Conservation (phyloP, 1,140 invertebrate genomes). For the Orchesella cincta region DNA sequence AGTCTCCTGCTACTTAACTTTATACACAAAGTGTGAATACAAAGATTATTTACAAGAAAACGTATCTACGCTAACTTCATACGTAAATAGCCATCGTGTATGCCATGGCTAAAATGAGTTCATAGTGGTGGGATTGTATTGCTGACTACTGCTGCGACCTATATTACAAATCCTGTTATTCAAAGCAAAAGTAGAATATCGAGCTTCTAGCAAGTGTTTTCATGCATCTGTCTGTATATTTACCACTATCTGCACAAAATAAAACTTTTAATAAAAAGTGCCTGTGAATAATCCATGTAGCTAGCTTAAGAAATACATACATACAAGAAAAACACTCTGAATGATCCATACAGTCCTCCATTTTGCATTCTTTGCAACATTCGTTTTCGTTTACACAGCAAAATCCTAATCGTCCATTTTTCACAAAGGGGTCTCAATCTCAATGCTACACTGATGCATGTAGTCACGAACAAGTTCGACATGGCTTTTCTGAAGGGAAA, state of each 20-base stretch:
- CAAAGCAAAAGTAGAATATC: neutral
- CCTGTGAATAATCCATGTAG: neutral
- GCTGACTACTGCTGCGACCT: neutral
- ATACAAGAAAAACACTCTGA: neutral
- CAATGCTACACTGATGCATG: neutral
- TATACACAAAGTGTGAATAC: too few relatives aligned
- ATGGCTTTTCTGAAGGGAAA: neutral
- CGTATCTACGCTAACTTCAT: neutral
- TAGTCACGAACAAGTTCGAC: neutral
- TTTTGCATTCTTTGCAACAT: neutral
- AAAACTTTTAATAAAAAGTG: neutral
- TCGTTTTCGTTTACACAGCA: slow-evolving; percentile 10
- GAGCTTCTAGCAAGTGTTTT: neutral
- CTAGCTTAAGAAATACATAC: neutral
- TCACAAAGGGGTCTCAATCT: neutral
- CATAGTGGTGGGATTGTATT: neutral
- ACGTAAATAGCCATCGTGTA: neutral
- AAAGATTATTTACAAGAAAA: too few relatives aligned
- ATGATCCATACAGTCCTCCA: neutral
- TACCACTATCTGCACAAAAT: neutral
- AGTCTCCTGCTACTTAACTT: too few relatives aligned
- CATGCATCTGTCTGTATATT: neutral
- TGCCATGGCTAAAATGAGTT: too few relatives aligned
- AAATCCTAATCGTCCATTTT: neutral
- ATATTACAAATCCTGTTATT: slow-evolving; percentile 27